Base-by-base conservation (phyloP, 2,888 invertebrate genomes). In the Clepsis dumicolana region DNA sequence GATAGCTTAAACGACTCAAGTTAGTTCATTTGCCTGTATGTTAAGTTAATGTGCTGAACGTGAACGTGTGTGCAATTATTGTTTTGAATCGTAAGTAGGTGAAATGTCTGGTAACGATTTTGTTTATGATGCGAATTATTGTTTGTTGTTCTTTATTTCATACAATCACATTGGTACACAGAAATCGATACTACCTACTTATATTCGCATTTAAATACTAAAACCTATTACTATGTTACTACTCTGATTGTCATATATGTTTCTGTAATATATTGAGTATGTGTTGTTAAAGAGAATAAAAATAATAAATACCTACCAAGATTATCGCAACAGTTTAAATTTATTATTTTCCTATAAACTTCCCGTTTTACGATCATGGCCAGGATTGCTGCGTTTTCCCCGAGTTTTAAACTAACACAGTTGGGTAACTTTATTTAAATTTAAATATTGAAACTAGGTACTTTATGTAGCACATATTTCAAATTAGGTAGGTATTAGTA, bases 281-380 rank as follows among this genome's bases (percentile, higher is more conserved):
- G 94, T 94, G 94, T 94, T 94, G 94, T 94, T 94, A 91, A 93
- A 94, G 89, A 93, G 90, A 93, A 93, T 93, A 91, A 94, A 94
- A 92, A 86, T 90, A 92, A 92, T 91, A 90, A 93, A 93, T 93
- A 90, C 86, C 80, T 93, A 90, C 86, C 80, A 87, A 89, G 78
- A 88, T 85, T 85, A 84, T 80, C 73, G 79, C 66, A 71, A 72
- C 76, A 60, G 74, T 77, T 80, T 80, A 35, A 48, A 44, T 82
- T 71, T 72, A 78, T 66, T 69, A 52, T 60, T 83, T 76, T 71
- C 64, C 72, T 48, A 16, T 50, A 25, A 21, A 16, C 32, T 41
- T 64, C 41, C 61, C 32, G 29, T 56, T 56, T n/a, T n/a, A 4
- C 4, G 8, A 0, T 24, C 5, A 50, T 10, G 16, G n/a, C 16